A percentile compares a stretch with the other conserved stretches of the same genome.
phyloP scores from a whole-genome alignment of 2,113 vertebrate species.

The Arvicanthis niloticus region DNA sequence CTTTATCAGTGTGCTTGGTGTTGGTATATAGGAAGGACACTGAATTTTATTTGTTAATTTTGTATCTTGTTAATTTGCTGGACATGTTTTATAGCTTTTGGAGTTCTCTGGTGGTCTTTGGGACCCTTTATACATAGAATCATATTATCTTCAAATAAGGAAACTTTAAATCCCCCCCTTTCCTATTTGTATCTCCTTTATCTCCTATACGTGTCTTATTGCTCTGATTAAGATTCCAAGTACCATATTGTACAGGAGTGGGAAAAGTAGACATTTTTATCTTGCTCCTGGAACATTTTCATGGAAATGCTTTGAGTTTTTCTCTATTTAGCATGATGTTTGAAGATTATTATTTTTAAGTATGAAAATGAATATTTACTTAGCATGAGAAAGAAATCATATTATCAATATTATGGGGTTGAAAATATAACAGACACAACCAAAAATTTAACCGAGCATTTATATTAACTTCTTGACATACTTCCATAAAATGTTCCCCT shows the following conservation, averaged over 20 bases:
- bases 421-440: background rate
- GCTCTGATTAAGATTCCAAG: background rate
- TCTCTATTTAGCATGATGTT: background rate
- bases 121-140: background rate
- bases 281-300: background rate
- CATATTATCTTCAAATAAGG: background rate
- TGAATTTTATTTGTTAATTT: background rate
- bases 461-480: conserved; percentile 46
- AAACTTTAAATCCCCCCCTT: background rate
- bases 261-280: background rate
- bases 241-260: background rate
- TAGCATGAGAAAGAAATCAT: conserved; percentile 28
- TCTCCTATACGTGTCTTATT: background rate
- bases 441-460: background rate
- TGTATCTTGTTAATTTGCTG: background rate
- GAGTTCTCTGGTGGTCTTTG: background rate
- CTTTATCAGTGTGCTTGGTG: background rate
- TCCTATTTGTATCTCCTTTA: background rate
- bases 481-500: conserved; percentile 40
- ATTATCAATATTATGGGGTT: background rate
- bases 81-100: background rate
- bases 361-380: conserved; percentile 33
- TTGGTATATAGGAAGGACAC: background rate
- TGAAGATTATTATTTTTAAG: conserved; percentile 7
- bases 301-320: background rate